Evolutionary conservation across 2,113 vertebrate species (phyloP).

Genomic region (Megaceryle torquata): DNA sequence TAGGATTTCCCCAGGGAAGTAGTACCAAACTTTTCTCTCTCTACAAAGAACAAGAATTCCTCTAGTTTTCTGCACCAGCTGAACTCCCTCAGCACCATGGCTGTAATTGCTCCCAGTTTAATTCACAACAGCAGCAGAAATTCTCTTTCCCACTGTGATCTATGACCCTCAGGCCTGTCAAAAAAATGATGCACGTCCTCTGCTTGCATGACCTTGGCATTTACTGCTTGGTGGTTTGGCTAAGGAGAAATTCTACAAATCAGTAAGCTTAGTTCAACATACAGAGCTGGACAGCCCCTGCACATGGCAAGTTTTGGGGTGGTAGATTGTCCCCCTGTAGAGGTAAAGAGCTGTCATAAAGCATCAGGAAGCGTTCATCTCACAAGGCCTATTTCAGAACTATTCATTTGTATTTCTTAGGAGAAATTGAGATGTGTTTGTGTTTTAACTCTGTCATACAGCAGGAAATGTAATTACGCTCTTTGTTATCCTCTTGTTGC

Average conservation of each 20-base stretch:
- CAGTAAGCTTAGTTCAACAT: background rate
- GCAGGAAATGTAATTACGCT: conserved; percentile 34
- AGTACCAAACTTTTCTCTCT: background rate
- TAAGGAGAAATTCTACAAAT: background rate
- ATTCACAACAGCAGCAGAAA: background rate
- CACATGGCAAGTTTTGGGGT: background rate
- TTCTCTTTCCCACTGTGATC: background rate
- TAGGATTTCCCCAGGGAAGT: background rate
- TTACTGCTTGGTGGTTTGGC: background rate
- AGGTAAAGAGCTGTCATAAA: background rate
- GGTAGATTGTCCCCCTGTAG: rapidly evolving
- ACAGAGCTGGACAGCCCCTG: background rate
- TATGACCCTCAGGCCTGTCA: background rate
- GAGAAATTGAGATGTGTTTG: background rate
- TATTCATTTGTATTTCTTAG: background rate
- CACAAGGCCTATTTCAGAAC: background rate
- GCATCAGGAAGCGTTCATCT: background rate
- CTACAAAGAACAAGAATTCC: background rate
- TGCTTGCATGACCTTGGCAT: background rate
- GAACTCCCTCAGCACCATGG: background rate
- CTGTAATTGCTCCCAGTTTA: background rate
- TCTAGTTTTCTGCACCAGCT: background rate
- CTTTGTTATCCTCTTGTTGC: background rate
- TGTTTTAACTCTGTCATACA: background rate
- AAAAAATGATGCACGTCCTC: background rate